Percentiles rank a stretch among this genome's conserved stretches.
Evolutionary conservation across 23 tunicate genomes (phyloP).

Genomic region (Trididemnum nubilum): DNA sequence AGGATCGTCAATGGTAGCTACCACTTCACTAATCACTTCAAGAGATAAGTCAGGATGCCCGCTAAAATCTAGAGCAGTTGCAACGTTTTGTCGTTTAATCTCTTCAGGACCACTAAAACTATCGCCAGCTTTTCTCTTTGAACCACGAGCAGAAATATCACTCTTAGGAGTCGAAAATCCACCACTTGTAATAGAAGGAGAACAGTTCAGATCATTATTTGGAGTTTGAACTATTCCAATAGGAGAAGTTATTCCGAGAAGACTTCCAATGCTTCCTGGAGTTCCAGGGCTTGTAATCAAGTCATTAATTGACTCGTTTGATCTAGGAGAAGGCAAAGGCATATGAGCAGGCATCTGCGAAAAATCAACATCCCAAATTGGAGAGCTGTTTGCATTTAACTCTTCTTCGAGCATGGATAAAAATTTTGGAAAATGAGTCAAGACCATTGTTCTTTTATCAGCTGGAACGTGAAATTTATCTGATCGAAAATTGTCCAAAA

Average conservation of each 20-base stretch:
- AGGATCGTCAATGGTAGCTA: slow-evolving; percentile 76
- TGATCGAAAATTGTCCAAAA: slow-evolving; percentile 75
- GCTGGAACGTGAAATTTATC: slow-evolving; percentile 80
- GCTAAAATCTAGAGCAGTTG: slow-evolving; percentile 21
- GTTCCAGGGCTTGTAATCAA: slow-evolving; percentile 84
- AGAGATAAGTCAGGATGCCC: slow-evolving; percentile 40
- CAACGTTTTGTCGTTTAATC: slow-evolving; percentile 29
- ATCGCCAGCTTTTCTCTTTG: slow-evolving; percentile 50
- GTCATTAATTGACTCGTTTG: slow-evolving; percentile 77
- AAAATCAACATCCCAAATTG: slow-evolving; percentile 97
- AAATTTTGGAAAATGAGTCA: slow-evolving; percentile 95
- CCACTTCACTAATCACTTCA: slow-evolving; percentile 86
- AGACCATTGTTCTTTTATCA: slow-evolving; percentile 66
- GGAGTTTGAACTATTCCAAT: slow-evolving; percentile 54
- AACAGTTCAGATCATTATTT: slow-evolving; percentile 27
- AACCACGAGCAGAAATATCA: slow-evolving; percentile 21
- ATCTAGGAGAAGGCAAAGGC: slow-evolving; percentile 90
- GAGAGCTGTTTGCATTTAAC: slow-evolving; percentile 65
- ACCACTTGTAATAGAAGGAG: slow-evolving; percentile 6
- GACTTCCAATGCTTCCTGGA: slow-evolving; percentile 78
- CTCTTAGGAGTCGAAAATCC: slow-evolving; percentile 31
- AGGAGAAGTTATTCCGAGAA: slow-evolving; percentile 70
- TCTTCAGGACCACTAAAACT: slow-evolving; percentile 14
- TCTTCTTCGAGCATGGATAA: slow-evolving; percentile 90
- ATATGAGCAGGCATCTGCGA: slow-evolving; percentile 91